Evolutionary conservation across 2,888 invertebrate species (phyloP), one percentile per base, ranked within the genome.

Genomic region (Bugula neritina): DNA sequence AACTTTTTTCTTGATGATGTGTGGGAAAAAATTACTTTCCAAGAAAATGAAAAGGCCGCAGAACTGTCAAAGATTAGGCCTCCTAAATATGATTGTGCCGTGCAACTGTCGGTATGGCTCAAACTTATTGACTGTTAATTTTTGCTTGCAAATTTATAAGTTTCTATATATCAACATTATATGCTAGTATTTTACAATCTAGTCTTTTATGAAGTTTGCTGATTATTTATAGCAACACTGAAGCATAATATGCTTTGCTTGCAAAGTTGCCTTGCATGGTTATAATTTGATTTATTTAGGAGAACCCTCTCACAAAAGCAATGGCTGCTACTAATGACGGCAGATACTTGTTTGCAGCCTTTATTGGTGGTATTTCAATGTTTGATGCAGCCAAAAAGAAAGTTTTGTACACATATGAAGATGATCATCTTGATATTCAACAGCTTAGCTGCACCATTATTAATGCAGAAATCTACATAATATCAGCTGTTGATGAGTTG

Each of bases 401-500:
- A 31, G 75, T 74, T 29, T 58, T 79, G 10, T 74, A 76, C 29
- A 69, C 70, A 3, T 81, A 80, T 81, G 79, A 80, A 73, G 80
- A 81, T 57, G 79, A 80, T 0, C 74, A 75, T 29, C 75, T 79
- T 17, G 80, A 80, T 71, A 77, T 82, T 23, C 73, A 75, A 21
- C 74, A 73, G 69, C 76, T 81, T 0, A 75, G 77, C 43, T 71
- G 76, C 1, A 75, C 76, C 43, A 71, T 74, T 10, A 72, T 80
- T n/a, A 76, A 74, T 25, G 77, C 75, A 52, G 76, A 79, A 34
- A 75, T 75, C 21, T 78, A 80, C 73, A 72, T 78, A 2, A 72
- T 81, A 31, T 72, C 76, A 5, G 77, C 80, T 1, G 72, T 81
- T 43, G 81, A 81, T 78, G 81, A 81, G 71, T 79, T 80, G 79